A percentile compares a stretch with the other conserved stretches of the same genome.
These are phyloP conservation scores for Pangasius macronema DNA, from an alignment of 2,797 vertebrate genomes.

Conservation along the genomic window DNA sequence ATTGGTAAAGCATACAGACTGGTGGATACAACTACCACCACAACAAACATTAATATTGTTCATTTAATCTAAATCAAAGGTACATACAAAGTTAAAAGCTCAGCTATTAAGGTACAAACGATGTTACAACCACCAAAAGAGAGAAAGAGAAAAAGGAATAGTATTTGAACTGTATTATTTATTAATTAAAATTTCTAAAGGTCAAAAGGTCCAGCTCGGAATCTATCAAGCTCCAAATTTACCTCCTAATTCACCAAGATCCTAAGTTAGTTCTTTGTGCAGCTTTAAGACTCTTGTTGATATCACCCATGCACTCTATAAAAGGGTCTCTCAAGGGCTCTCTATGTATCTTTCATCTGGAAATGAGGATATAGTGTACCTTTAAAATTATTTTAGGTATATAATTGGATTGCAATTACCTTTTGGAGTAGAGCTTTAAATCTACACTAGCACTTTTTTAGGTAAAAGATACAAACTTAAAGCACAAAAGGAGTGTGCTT, in stretches of 20 bases:
- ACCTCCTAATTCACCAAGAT: neutral
- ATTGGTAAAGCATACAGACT: neutral
- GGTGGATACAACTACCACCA: neutral
- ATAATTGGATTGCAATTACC: neutral
- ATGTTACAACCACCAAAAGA: neutral
- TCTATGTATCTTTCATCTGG: neutral
- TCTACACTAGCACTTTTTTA: neutral
- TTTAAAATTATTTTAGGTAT: neutral
- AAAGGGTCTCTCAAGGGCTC: neutral
- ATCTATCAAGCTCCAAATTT: neutral
- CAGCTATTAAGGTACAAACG: slow-evolving; percentile 1
- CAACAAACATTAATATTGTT: neutral
- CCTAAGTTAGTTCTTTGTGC: neutral
- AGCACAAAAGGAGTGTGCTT: neutral
- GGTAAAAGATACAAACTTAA: neutral
- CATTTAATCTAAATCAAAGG: neutral
- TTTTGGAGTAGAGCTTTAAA: neutral
- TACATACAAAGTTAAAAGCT: slow-evolving; percentile 55
- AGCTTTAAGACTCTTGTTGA: neutral
- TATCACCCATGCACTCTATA: neutral
- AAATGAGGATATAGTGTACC: neutral
- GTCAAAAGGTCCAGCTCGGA: neutral
- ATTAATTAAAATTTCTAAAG: neutral
- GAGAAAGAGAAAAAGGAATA: neutral
- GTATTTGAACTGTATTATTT: slow-evolving; percentile 60